phyloP scores from a whole-genome alignment of 2,797 vertebrate genomes.

The Molothrus aeneus region DNA sequence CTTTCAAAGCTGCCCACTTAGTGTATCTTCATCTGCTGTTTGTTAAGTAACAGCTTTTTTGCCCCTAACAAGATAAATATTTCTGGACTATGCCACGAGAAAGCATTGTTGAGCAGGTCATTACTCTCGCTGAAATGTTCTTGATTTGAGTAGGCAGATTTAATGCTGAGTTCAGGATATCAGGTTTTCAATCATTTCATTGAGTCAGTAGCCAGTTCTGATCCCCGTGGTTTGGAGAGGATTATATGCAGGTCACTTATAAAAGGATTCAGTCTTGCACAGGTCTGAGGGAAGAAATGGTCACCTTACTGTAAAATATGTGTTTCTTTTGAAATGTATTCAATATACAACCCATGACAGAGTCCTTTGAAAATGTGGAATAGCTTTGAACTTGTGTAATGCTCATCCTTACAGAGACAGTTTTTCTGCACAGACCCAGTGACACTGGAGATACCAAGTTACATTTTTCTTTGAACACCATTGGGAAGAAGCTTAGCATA shows the following conservation, averaged over 20 bases:
- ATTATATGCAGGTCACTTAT: neutral
- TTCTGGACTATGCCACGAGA: neutral
- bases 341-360: neutral
- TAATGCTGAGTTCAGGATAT: neutral
- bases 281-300: neutral
- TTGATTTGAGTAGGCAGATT: neutral
- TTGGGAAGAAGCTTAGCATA: neutral
- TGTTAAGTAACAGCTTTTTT: neutral
- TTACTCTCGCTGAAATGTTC: neutral
- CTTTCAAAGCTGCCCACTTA: neutral
- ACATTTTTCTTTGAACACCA: neutral
- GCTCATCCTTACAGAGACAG: neutral
- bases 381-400: neutral
- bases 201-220: neutral
- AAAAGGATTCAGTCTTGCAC: neutral
- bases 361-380: neutral
- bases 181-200: neutral
- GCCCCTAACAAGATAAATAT: neutral
- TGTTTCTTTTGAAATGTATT: neutral
- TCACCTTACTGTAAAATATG: neutral
- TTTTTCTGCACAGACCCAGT: neutral
- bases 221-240: neutral
- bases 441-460: neutral
- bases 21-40: neutral
- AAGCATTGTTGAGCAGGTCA: neutral